Evolutionary conservation across 2,888 invertebrate genomes (phyloP), one percentile per base, ranked within the genome.

Genomic region (Arge pagana): DNA sequence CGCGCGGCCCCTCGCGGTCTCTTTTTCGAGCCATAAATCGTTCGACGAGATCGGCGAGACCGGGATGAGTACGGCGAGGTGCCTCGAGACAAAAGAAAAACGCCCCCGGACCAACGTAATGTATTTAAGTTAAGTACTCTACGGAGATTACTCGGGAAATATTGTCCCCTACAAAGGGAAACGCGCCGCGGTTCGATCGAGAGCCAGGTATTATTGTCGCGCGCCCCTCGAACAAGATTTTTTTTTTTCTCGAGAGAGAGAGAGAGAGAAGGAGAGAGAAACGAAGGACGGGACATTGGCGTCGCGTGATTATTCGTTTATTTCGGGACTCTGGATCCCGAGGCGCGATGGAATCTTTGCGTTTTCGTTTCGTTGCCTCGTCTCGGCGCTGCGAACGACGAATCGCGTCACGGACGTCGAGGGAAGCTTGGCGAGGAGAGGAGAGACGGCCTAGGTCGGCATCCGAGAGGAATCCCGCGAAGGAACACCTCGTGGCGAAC

Each of bases 91-190:
- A 73, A 71, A 71, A 72, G 70, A 66, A 70, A 68, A 66, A 66
- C 59, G 63, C 65, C 56, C 54, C 55, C 56, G 58, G 61, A 64
- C 62, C 63, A 65, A 56, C 65, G 63, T 71, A 71, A 72, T 67
- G 72, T 71, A 70, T 71, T 74, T 72, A 72, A 71, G 65, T 70
- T 63, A 66, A 70, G 67, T 65, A 72, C 62, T 66, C 64, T 61
- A 59, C 61, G 61, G 64, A 67, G 67, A 71, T 69, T 70, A 68
- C 67, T 60, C 60, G 45, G 64, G 64, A 67, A 68, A 70, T 66
- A 66, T 65, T 65, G 65, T 65, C 60, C 60, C 52, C 50, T 41
- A 48, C 53, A 54, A 56, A 58, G 50, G 45, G 39, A 36, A 45
- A 33, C 43, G 31, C n/a, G n/a, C n/a, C n/a, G n/a, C 43, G 43